Evolutionary conservation across 2,797 vertebrate species (phyloP).

Genomic region (Threskiornis aethiopicus): DNA sequence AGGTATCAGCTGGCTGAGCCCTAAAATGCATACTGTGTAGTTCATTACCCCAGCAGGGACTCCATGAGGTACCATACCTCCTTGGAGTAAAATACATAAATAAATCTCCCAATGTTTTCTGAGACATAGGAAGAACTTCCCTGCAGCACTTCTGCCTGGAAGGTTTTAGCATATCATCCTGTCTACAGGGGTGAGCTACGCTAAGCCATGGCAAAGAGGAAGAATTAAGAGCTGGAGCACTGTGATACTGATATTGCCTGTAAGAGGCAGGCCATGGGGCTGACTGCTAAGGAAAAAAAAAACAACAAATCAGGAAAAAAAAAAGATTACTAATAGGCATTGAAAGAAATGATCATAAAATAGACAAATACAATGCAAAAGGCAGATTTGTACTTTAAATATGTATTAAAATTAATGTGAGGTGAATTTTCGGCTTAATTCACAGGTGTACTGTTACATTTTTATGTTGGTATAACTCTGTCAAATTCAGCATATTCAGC

Average conservation of each 20-base stretch:
- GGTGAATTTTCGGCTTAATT: neutral
- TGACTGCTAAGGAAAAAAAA: neutral
- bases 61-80: neutral
- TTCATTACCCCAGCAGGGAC: neutral
- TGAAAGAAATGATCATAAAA: neutral
- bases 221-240: neutral
- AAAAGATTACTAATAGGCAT: neutral
- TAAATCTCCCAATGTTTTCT: neutral
- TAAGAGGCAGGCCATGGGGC: neutral
- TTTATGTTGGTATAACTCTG: neutral
- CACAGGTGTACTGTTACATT: neutral
- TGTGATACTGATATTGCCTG: neutral
- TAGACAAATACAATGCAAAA: neutral
- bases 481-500: neutral
- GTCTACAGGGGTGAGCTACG: accelerated
- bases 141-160: neutral
- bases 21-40: neutral
- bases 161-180: neutral
- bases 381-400: neutral
- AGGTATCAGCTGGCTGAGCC: neutral
- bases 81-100: neutral
- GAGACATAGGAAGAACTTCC: neutral
- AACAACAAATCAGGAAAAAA: neutral
- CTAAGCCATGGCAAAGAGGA: neutral
- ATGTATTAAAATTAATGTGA: neutral